A percentile compares a stretch with the other conserved stretches of the same genome.
phyloP scores from a whole-genome alignment of 1,140 invertebrate species.

The Periplaneta americana region DNA sequence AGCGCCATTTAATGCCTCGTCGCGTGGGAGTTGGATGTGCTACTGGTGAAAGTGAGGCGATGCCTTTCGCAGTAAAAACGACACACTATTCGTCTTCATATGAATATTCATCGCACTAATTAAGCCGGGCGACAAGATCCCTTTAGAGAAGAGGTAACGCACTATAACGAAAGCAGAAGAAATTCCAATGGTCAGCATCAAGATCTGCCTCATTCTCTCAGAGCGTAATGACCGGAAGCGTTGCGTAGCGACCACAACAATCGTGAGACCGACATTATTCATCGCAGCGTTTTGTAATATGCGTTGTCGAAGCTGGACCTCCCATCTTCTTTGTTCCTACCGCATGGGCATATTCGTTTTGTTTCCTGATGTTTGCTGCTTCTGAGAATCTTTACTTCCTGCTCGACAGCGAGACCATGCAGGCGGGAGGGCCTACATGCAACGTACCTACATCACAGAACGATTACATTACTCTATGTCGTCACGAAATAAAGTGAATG shows the following conservation, averaged over 20 bases:
- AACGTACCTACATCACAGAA: no score
- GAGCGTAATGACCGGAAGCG: neutral
- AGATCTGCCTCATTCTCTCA: neutral
- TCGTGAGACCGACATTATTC: no score
- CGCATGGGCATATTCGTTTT: no score
- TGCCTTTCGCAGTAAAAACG: neutral
- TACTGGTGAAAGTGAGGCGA: neutral
- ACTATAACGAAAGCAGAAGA: neutral
- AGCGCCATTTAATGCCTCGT: neutral
- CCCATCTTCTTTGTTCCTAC: neutral
- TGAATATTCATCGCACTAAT: neutral
- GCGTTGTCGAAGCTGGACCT: neutral
- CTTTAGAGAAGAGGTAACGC: neutral
- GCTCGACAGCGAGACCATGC: no score
- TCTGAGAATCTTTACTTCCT: no score
- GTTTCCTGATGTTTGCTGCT: no score
- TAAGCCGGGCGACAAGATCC: neutral
- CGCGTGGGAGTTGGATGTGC: neutral
- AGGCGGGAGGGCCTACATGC: no score
- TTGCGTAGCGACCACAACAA: neutral
- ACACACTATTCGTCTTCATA: neutral
- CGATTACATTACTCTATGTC: no score
- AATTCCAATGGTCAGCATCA: neutral
- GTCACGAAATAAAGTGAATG: no score
- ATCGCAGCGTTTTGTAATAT: neutral